Base-by-base conservation (phyloP, 2,888 invertebrate genomes). In the Ichneumon xanthorius region DNA sequence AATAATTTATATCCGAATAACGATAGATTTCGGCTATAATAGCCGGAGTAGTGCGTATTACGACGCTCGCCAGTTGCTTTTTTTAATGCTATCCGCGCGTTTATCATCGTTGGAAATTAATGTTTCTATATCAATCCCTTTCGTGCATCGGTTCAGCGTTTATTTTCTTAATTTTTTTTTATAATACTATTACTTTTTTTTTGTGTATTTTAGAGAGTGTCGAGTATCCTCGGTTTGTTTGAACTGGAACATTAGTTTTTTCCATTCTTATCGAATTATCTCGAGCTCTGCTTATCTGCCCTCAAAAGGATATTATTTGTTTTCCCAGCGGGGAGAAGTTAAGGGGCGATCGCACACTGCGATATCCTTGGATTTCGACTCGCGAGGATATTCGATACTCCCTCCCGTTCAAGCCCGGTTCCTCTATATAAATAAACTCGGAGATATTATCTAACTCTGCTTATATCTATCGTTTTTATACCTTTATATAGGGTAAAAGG, bases 91-190 rank as follows among this genome's bases (percentile, higher is more conserved):
- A 58, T 75, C 73, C 37, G 67, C 40, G 45, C 61, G 61, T 63
- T 63, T 63, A 53, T 81, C 11, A 30, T 63, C 77, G 37, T 79
- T 79, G 76, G 33, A 71, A 85, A 76, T 76, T 78, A 76, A 70
- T 78, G 63, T 73, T 70, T 80, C 86, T 84, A 84, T 84, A 79
- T 90, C 90, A 90, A 90, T 90, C 90, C 89, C 89, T 88, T 89
- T 89, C 88, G 90, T 90, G 90, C 90, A 89, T 90, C 89, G 89
- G 85, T 87, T 88, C 87, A 87, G 83, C 84, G 55, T 87, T 78
- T 85, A 86, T 85, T 71, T 82, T 75, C 40, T 70, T 63, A 50
- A 33, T 33, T 68, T 53, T 50, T 53, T 37, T 22, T 48, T 33
- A 37, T 26, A 9, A 33, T 37, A 30, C 26, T 40, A 33, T 48